Evolutionary conservation across 2,797 vertebrate species (phyloP).

Genomic region (Falco biarmicus): DNA sequence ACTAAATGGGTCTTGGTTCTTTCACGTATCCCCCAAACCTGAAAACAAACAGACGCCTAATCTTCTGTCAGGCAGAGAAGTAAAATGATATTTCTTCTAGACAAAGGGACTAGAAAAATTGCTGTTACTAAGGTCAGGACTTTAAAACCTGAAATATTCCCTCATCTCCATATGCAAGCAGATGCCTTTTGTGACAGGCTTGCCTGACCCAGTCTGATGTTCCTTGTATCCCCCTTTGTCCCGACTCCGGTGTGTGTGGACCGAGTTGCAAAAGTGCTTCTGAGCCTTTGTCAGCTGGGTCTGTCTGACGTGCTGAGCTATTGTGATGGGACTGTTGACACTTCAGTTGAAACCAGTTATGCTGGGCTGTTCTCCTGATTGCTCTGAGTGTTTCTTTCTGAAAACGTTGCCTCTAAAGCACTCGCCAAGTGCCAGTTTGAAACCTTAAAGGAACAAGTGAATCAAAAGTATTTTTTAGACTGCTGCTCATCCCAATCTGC

Average conservation of each 20-base stretch:
- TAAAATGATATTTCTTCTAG: not conserved
- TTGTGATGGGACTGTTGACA: not conserved
- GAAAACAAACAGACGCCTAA: no score
- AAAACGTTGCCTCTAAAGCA: not conserved
- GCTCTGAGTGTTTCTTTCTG: not conserved
- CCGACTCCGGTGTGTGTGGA: no score
- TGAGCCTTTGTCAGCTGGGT: not conserved
- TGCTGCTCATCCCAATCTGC: not conserved
- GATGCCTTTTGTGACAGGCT: fast-evolving
- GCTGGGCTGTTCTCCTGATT: not conserved
- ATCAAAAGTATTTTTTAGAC: not conserved
- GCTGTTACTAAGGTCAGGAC: not conserved
- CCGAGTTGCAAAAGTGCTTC: not conserved
- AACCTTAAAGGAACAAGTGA: not conserved
- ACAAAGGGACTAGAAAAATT: not conserved
- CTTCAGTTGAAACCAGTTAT: not conserved
- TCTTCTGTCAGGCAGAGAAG: not conserved
- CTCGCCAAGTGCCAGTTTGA: not conserved
- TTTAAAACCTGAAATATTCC: not conserved
- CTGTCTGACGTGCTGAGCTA: not conserved
- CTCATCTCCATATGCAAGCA: no score
- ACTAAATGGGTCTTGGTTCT: not conserved
- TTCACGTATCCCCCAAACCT: not conserved
- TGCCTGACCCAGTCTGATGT: not conserved
- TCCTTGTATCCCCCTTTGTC: not conserved